Evolutionary conservation across 2,888 invertebrate genomes (phyloP).

Genomic region (Metopia argyrocephala): DNA sequence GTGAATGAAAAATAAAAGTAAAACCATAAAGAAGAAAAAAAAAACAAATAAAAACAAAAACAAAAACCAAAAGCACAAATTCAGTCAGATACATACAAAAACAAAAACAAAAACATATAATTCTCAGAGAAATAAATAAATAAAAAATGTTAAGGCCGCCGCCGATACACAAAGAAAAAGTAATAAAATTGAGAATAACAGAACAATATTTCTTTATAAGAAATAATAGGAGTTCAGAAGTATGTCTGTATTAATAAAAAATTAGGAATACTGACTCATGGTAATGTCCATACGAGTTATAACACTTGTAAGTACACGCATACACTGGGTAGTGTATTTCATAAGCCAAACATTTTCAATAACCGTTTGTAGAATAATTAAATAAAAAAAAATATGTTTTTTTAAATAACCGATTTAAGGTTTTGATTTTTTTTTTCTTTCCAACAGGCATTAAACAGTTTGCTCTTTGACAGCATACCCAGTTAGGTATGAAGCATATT

Average conservation of each 20-base stretch:
- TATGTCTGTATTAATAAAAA: neutral
- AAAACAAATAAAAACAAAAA: constrained; percentile 26
- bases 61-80: neutral
- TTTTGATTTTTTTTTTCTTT: too few relatives aligned
- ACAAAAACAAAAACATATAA: constrained; percentile 12
- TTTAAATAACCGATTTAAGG: too few relatives aligned
- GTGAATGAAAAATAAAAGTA: constrained; percentile 37
- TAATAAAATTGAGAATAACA: neutral
- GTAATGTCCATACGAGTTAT: too few relatives aligned
- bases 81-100: constrained; percentile 6
- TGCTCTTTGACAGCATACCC: too few relatives aligned
- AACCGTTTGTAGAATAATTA: too few relatives aligned
- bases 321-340: too few relatives aligned
- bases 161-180: neutral
- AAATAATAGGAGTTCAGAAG: constrained; percentile 42
- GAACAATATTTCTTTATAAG: neutral
- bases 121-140: neutral
- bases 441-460: too few relatives aligned
- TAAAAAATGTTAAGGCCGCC: neutral
- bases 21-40: neutral
- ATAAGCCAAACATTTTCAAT: too few relatives aligned
- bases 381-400: too few relatives aligned
- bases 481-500: too few relatives aligned
- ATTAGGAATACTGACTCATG: too few relatives aligned
- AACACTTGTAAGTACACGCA: too few relatives aligned